phyloP scores from a whole-genome alignment of 2,888 invertebrate species.

The Ferrisia virgata region DNA sequence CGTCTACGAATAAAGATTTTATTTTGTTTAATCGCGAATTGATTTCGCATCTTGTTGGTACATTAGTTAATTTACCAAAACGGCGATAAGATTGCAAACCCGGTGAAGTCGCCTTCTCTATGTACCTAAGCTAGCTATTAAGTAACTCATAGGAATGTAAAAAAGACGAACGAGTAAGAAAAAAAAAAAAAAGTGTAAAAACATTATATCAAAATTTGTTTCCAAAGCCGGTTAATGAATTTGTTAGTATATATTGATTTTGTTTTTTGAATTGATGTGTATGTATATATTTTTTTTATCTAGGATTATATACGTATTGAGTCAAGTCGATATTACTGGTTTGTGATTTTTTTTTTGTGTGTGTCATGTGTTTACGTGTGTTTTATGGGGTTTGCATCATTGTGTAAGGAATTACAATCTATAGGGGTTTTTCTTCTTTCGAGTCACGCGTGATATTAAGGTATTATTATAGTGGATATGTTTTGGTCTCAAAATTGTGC shows the following conservation, averaged over 20 bases:
- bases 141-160: background rate
- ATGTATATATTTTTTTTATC: background rate
- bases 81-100: background rate
- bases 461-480: background rate
- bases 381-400: background rate
- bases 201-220: background rate
- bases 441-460: background rate
- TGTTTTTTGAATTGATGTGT: background rate
- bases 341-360: background rate
- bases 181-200: conserved; percentile 13
- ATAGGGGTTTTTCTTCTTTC: background rate
- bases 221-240: conserved; percentile 2
- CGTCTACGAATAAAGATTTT: background rate
- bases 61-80: background rate
- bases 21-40: background rate
- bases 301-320: background rate
- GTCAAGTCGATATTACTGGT: background rate
- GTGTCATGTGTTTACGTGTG: background rate
- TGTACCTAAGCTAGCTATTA: background rate
- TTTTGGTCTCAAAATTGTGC: conserved; percentile 7
- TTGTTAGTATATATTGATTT: background rate
- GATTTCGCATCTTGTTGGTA: background rate
- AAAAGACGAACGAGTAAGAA: background rate
- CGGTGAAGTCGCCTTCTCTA: background rate
- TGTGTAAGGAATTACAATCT: background rate